A percentile compares a stretch with the other conserved stretches of the same genome.
phyloP scores from a whole-genome alignment of 2,888 invertebrate species.

The Poecilus cupreus region DNA sequence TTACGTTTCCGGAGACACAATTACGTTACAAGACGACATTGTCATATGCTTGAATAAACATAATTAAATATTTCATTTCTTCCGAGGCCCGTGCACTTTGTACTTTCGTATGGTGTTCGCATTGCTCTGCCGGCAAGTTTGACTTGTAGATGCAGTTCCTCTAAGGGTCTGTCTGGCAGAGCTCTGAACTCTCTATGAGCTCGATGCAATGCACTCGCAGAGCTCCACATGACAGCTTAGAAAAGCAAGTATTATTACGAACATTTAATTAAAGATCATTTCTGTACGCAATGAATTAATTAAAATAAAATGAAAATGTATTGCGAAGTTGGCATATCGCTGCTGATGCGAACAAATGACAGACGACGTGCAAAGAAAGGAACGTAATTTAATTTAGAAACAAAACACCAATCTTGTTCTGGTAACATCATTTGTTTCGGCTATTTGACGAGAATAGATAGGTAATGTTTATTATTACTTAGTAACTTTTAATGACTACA shows the following conservation, averaged over 20 bases:
- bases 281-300: constrained; percentile 31
- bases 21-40: constrained; percentile 56
- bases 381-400: constrained; percentile 12
- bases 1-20: constrained; percentile 56
- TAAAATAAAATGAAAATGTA: constrained; percentile 35
- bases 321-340: neutral
- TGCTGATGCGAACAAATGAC: neutral
- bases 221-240: neutral
- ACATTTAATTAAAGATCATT: constrained; percentile 25
- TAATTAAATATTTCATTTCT: constrained; percentile 58
- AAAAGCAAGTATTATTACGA: constrained; percentile 41
- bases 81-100: constrained; percentile 22
- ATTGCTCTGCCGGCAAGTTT: neutral
- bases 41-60: constrained; percentile 57
- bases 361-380: neutral
- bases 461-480: neutral
- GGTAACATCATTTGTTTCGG: neutral
- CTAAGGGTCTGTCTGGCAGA: no score
- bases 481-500: no score
- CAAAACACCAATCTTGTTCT: neutral
- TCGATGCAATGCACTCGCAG: neutral
- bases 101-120: neutral
- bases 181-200: no score
- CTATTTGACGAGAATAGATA: neutral
- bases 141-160: no score